A percentile compares a stretch with the other conserved stretches of the same genome.
Evolutionary conservation across 1,140 invertebrate genomes (phyloP).

Genomic region (Ephestia elutella): DNA sequence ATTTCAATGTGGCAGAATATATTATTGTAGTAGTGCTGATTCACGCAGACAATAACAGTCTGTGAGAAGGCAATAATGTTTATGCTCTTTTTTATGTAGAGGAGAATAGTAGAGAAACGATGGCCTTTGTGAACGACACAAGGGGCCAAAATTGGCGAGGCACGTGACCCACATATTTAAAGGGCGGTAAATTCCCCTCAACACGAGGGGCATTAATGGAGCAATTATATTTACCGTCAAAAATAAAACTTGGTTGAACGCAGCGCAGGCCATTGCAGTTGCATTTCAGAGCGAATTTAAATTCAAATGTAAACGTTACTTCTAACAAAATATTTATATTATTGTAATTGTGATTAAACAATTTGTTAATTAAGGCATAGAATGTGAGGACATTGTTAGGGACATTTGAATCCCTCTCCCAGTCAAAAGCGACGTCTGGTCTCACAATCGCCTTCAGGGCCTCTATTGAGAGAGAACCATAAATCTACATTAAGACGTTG

Average conservation of each 20-base stretch:
- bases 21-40: background rate
- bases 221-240: constrained; percentile 8
- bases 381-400: no score
- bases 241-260: background rate
- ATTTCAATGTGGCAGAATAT: no score
- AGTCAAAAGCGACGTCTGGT: no score
- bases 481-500: constrained; percentile 56
- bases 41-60: background rate
- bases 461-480: constrained; percentile 43
- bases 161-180: constrained; percentile 30
- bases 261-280: background rate
- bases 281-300: background rate
- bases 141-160: constrained; percentile 16
- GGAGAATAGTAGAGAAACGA: background rate
- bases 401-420: no score
- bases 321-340: no score
- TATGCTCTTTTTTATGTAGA: no score
- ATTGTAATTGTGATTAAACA: no score
- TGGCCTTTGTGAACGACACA: background rate
- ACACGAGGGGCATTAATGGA: constrained; percentile 7
- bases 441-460: constrained; percentile 22
- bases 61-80: background rate
- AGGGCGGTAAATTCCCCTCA: constrained; percentile 13
- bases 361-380: no score
- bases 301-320: background rate